Conservation (phyloP, 2,888 invertebrate species). For the Epicampocera succincta region DNA sequence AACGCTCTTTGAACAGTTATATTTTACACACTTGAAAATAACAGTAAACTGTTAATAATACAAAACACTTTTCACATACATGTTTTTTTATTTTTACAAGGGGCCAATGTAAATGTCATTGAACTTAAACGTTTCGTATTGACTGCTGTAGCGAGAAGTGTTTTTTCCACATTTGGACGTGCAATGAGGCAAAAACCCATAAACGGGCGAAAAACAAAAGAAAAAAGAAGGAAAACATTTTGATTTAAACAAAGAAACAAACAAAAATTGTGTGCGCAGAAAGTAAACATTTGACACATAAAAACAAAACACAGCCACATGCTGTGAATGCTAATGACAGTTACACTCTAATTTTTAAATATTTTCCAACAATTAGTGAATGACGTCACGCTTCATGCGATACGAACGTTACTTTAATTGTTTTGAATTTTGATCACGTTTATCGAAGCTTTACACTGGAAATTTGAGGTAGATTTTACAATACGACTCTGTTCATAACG, state of each 20-base stretch:
- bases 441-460: neutral
- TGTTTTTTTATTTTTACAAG: slow-evolving; percentile 41
- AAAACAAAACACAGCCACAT: slow-evolving; percentile 6
- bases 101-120: slow-evolving; percentile 56
- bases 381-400: slow-evolving; percentile 49
- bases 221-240: slow-evolving; percentile 32
- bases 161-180: slow-evolving; percentile 11
- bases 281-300: slow-evolving; percentile 39
- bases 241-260: slow-evolving; percentile 17
- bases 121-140: slow-evolving; percentile 51
- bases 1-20: slow-evolving; percentile 28
- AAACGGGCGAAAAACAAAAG: slow-evolving; percentile 28
- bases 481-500: slow-evolving; percentile 16
- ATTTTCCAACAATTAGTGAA: slow-evolving; percentile 33
- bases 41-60: slow-evolving; percentile 53
- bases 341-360: slow-evolving; percentile 25
- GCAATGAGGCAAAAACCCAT: slow-evolving; percentile 32
- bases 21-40: slow-evolving; percentile 38
- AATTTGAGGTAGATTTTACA: slow-evolving; percentile 13
- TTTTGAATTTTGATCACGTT: slow-evolving; percentile 53
- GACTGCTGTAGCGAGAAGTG: neutral
- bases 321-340: slow-evolving; percentile 48
- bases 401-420: neutral
- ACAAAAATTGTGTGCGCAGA: neutral
- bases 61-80: slow-evolving; percentile 12